Evolutionary conservation across 2,888 invertebrate species (phyloP), one percentile per base, ranked within the genome.

Genomic region (Thumatha senex): DNA sequence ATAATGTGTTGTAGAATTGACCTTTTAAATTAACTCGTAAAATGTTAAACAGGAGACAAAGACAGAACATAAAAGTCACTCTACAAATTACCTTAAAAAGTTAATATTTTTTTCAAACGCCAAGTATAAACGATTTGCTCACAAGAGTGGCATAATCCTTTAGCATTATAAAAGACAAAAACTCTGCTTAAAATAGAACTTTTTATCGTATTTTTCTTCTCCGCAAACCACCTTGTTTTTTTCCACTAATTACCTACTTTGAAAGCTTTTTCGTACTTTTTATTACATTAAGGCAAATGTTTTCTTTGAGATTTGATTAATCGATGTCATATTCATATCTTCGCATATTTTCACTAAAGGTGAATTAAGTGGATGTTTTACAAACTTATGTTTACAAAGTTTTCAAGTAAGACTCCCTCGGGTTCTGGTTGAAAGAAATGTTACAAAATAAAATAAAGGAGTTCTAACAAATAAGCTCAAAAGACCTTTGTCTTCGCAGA

Each of bases 171-270:
- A n/a, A 15, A n/a, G 7, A 39, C 7, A 15, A 39, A 39, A 24
- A 39, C 15, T 11, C 7, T n/a, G 10, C 18, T 7, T 7, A 39
- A 38, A 38, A 45, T 14, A 3, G 12, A 7, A 24, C 9, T 14
- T 40, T n/a, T 34, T 24, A 10, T 40, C 34, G 4, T 40, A 34
- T 43, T 47, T 47, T 47, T 34, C 29, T 40, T 29, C 24, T 33
- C 7, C 15, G 11, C 11, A 18, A 46, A 39, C 18, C 46, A 46
- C 34, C 34, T 47, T 47, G 46, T 47, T 46, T 46, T 46, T 46
- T 40, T 12, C 13, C 31, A 47, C 13, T 35, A 40, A 40, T 40
- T 39, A 39, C 39, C 18, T 40, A 40, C 39, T 47, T 40, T 4
- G 11, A 40, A 47, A 40, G 33, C 34, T 14, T 34, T 45, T 40